Evolutionary conservation across 2,113 vertebrate genomes (phyloP), one percentile per base, ranked within the genome.

Genomic region (Trematomus loennbergii): DNA sequence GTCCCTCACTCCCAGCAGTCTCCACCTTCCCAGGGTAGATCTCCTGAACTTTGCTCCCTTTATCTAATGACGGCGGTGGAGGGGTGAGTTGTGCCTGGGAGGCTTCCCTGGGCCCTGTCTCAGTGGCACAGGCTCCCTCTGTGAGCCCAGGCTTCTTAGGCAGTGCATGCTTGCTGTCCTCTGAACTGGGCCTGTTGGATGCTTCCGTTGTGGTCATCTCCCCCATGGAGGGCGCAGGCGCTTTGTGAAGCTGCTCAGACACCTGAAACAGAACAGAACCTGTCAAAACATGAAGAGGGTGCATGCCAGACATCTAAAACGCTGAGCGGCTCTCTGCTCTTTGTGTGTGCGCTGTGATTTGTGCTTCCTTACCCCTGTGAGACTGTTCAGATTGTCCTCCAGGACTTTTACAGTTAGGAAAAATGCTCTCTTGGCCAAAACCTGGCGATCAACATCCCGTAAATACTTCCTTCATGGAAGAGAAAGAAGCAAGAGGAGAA

Each of bases 381-480:
- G 96, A 86, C 96, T 97, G 69, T 95, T 96, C 91, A 99, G 96
- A 2, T 97, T 97, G 92, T 99, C 98, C 92, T 99, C 97, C 93
- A 99, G 90, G 83, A 99, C 98, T 91, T 97, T 97, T 89, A 99
- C 97, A 86, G 96, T 98, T 91, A 98, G 96, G 94, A 97, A 95
- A 90, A 97, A 99, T 81, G 98, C 98, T 90, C 96, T 95, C 80
- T 98, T 97, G 33, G 98, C 97, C 96, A 99, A 95, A 69, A 97
- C 96, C 80, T 99, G 98, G 63, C 98, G 98, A 94, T 99, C 98
- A 66, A 97, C 98, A 99, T 99, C 98, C 83, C 98, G 95, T 83
- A 99, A 93, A 90, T 98, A 99, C 83, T 99, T 99, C 95, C 98
- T 99, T 87, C 1, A 78, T 75, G 75, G 52, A 64, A n/a, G 52